A percentile compares a stretch with the other conserved stretches of the same genome.
Evolutionary conservation across 2,797 vertebrate species (phyloP).

Genomic region (Fratercula arctica): DNA sequence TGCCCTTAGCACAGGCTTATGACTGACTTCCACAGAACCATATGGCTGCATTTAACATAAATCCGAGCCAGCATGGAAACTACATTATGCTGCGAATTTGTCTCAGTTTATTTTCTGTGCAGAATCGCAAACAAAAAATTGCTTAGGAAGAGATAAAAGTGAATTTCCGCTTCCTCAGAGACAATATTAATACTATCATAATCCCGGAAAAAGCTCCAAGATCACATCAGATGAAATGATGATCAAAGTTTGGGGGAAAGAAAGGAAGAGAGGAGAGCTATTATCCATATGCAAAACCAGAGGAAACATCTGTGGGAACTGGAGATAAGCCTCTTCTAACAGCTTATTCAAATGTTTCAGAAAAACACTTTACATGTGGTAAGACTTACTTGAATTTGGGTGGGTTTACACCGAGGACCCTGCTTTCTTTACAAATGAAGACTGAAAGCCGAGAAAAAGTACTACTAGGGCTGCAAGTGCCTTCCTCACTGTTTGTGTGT

Average conservation of each 20-base stretch:
- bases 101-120: constrained; percentile 1
- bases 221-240: neutral
- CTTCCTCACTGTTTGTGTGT: neutral
- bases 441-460: neutral
- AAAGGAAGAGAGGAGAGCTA: neutral
- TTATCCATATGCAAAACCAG: neutral
- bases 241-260: neutral
- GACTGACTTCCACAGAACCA: constrained; percentile 39
- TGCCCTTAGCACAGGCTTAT: constrained; percentile 28
- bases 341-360: constrained; percentile 22
- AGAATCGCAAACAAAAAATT: neutral
- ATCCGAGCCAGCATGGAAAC: constrained; percentile 21
- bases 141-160: neutral
- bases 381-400: neutral
- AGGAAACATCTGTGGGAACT: constrained; percentile 30
- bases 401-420: neutral
- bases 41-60: constrained; percentile 43
- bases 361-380: neutral
- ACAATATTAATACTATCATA: neutral
- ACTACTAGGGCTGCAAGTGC: neutral
- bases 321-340: neutral
- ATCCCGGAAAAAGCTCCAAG: neutral
- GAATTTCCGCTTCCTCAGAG: neutral
- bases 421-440: neutral
- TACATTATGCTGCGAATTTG: neutral